Percentiles rank a stretch among this genome's conserved stretches.
phyloP scores from a whole-genome alignment of 1,140 invertebrate genomes.

The Drosophila quadrilineata region DNA sequence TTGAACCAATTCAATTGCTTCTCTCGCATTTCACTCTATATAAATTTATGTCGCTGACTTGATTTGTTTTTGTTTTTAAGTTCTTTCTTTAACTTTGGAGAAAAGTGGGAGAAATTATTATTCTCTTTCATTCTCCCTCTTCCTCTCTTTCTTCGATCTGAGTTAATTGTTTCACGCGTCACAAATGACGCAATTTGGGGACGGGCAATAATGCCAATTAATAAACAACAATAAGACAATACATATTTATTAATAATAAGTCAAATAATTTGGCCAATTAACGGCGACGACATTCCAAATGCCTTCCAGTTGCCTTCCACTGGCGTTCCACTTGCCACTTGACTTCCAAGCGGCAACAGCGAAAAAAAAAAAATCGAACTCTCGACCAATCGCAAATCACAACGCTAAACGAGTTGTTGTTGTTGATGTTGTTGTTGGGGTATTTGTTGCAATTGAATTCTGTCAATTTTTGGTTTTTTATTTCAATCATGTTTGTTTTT shows the following conservation, averaged over 20 bases:
- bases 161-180: slow-evolving; percentile 51
- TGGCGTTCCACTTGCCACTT: no score
- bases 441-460: slow-evolving; percentile 29
- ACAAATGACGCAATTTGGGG: slow-evolving; percentile 62
- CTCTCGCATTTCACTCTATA: slow-evolving; percentile 10
- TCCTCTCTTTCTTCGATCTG: not conserved
- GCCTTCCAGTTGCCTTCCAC: slow-evolving; percentile 22
- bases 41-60: slow-evolving; percentile 11
- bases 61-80: not conserved
- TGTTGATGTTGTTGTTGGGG: slow-evolving; percentile 4
- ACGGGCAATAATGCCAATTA: slow-evolving; percentile 68
- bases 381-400: slow-evolving; percentile 39
- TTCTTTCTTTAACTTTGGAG: not conserved
- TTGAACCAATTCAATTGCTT: slow-evolving; percentile 4
- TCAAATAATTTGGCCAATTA: slow-evolving; percentile 73
- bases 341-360: no score
- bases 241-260: slow-evolving; percentile 75
- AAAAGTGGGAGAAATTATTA: no score
- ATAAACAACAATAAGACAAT: slow-evolving; percentile 63
- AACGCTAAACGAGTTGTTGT: slow-evolving; percentile 19
- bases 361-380: no score
- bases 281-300: slow-evolving; percentile 59
- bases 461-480: no score
- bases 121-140: no score
- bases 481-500: no score